A percentile compares a stretch with the other conserved stretches of the same genome.
phyloP scores from a whole-genome alignment of 2,797 vertebrate species.

The Sebastes kiyomatsui region DNA sequence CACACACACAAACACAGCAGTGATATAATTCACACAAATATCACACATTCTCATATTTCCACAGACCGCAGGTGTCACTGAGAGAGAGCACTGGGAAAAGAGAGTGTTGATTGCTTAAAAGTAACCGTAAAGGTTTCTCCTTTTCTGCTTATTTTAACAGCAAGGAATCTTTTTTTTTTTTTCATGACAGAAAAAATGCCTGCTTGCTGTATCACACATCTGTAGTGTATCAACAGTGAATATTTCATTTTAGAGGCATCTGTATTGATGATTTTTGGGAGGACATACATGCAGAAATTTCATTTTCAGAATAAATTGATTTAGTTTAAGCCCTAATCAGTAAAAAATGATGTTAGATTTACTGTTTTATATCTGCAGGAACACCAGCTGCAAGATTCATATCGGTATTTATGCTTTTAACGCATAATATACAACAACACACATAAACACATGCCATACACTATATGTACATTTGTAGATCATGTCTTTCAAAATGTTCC shows the following conservation, averaged over 20 bases:
- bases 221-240: background rate
- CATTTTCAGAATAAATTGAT: background rate
- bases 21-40: constrained; percentile 44
- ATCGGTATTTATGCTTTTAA: background rate
- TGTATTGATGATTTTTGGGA: background rate
- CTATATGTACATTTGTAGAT: background rate
- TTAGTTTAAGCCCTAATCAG: background rate
- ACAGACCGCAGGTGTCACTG: constrained; percentile 26
- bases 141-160: constrained; percentile 2
- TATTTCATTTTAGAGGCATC: background rate
- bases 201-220: background rate
- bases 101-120: constrained; percentile 32
- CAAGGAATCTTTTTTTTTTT: background rate
- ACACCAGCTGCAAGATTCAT: background rate
- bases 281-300: background rate
- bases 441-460: background rate
- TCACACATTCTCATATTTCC: constrained; percentile 46
- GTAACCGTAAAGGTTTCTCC: constrained; percentile 6
- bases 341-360: background rate
- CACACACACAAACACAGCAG: background rate
- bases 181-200: background rate
- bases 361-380: background rate
- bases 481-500: background rate
- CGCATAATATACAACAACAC: background rate
- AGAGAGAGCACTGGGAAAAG: constrained; percentile 2